Evolutionary conservation across 2,113 vertebrate genomes (phyloP).

Genomic region (Maccullochella peelii): DNA sequence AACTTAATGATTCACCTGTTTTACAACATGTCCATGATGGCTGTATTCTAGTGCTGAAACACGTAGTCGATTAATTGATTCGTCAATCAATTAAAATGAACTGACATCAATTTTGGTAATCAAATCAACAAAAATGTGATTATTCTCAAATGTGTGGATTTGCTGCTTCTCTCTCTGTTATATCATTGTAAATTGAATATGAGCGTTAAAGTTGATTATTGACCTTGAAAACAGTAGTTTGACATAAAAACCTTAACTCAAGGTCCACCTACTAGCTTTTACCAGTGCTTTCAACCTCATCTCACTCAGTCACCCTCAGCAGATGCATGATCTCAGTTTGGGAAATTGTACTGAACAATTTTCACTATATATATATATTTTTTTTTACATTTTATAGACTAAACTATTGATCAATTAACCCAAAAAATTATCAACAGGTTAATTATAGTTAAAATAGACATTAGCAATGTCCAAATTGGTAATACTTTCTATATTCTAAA

Average conservation of each 20-base stretch:
- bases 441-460: neutral
- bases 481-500: neutral
- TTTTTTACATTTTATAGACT: neutral
- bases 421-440: neutral
- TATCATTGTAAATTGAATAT: neutral
- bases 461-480: neutral
- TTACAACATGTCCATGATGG: neutral
- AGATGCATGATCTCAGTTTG: neutral
- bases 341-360: neutral
- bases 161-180: neutral
- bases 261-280: neutral
- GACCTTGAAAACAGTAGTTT: neutral
- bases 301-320: neutral
- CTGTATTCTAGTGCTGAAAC: neutral
- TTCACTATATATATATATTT: neutral
- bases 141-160: neutral
- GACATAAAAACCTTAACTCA: neutral
- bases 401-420: neutral
- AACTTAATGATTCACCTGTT: no score
- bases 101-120: no score
- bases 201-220: neutral
- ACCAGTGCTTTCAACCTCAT: neutral
- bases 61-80: no score
- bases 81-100: no score
- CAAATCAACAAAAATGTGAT: neutral